Evolutionary conservation across 1,140 invertebrate genomes (phyloP).

Genomic region (Coelopa frigida): DNA sequence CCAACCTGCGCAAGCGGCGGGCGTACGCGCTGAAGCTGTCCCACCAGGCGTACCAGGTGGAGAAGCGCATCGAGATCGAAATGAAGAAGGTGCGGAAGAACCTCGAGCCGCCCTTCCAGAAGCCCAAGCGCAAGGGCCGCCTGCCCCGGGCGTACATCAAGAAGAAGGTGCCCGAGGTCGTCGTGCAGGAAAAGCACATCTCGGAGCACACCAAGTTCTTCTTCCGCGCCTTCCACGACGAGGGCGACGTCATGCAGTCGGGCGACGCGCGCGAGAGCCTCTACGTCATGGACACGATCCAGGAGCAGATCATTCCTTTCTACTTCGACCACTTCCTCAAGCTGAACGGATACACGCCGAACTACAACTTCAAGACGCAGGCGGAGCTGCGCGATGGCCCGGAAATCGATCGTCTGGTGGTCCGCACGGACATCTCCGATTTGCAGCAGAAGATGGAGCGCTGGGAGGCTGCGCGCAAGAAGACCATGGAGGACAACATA

Average conservation of each 20-base stretch:
- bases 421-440: conserved; percentile 29
- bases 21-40: conserved; percentile 29
- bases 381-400: conserved; percentile 32
- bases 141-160: conserved; percentile 25
- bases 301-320: conserved; percentile 39
- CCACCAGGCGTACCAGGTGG: conserved; percentile 29
- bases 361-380: conserved; percentile 41
- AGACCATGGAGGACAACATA: conserved; percentile 38
- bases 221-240: conserved; percentile 32
- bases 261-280: conserved; percentile 21
- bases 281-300: conserved; percentile 24
- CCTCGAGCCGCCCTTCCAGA: conserved; percentile 29
- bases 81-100: conserved; percentile 37
- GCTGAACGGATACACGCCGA: conserved; percentile 39
- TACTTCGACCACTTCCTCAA: conserved; percentile 42
- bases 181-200: conserved; percentile 13
- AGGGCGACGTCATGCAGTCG: conserved; percentile 18
- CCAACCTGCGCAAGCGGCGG: conserved; percentile 20
- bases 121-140: conserved; percentile 23
- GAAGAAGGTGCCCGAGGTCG: conserved; percentile 13
- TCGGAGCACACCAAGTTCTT: conserved; percentile 35
- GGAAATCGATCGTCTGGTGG: conserved; percentile 25
- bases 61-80: conserved; percentile 34
- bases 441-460: conserved; percentile 23
- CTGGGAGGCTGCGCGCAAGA: conserved; percentile 25